These are phyloP conservation scores for Zele albiditarsus DNA, from an alignment of 2,888 invertebrate genomes.

Conservation along the genomic window DNA sequence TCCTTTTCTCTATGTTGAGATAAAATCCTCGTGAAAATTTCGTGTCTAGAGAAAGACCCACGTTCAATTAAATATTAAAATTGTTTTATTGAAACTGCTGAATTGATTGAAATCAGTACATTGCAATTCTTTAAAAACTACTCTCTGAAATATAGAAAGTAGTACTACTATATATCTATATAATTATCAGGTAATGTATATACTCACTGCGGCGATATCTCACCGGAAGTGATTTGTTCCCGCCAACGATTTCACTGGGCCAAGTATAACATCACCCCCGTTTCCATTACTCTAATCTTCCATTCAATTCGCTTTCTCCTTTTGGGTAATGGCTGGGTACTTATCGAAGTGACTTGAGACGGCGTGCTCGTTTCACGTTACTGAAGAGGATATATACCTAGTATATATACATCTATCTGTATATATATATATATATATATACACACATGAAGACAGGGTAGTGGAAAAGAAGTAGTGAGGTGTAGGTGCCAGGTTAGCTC, in stretches of 20 bases:
- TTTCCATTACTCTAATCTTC: constrained; percentile 54
- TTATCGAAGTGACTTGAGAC: constrained; percentile 44
- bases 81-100: too few relatives aligned
- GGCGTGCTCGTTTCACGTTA: background rate
- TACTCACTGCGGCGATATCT: constrained; percentile 25
- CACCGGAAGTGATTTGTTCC: constrained; percentile 41
- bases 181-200: background rate
- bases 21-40: too few relatives aligned
- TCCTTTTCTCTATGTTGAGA: too few relatives aligned
- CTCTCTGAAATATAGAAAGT: background rate
- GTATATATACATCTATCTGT: background rate
- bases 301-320: constrained; percentile 54
- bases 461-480: background rate
- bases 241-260: constrained; percentile 40
- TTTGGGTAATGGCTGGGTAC: constrained; percentile 45
- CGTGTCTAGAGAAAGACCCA: too few relatives aligned
- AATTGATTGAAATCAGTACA: too few relatives aligned
- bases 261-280: constrained; percentile 44
- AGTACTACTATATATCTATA: background rate
- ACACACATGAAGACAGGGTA: too few relatives aligned
- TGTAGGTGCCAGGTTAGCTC: constrained; percentile 20
- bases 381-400: background rate
- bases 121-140: background rate
- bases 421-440: background rate
- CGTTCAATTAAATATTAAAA: too few relatives aligned